Base-by-base conservation (phyloP, 2,797 vertebrate species). In the Lutjanus campechanus region DNA sequence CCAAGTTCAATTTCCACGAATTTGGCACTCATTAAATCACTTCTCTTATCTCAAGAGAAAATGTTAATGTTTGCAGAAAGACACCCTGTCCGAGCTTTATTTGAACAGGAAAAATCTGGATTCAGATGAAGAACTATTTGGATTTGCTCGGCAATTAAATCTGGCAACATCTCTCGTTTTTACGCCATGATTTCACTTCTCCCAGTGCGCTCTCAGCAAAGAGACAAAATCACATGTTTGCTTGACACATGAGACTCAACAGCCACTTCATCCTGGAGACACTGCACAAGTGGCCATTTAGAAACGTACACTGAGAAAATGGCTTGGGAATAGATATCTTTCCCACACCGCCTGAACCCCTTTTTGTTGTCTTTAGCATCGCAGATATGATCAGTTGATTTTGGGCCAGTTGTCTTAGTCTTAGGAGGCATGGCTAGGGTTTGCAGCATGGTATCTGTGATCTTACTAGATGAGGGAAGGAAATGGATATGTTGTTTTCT, bases 401-500 rank as follows among this genome's bases (percentile, higher is more conserved):
- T 79, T 69, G 65, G 73, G 79, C 82, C 76, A 63, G 87, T 88
- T 80, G 58, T 91, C 72, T 77, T 69, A 78, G 85, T 89, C 85
- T 89, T 82, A 76, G 79, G 69, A 86, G 82, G 83, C 77, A 75
- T 43, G 55, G 83, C 62, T 56, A 1, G 62, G 67, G 82, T 86
- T 79, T 90, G 65, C 75, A 71, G 67, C 81, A 1, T 20, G 56
- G 58, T 86, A 89, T 90, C 82, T 80, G 64, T 16, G 88, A 85
- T 90, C 85, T 76, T 15, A 50, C 64, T 25, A 61, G 83, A 80
- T 69, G 79, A 84, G 80, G 78, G 60, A 70, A 84, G 76, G 79
- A 91, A 92, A 93, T 78, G 64, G 90, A 94, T 89, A 85, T 22
- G 83, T 49, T 93, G 86, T 93, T 90, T 85, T 91, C 81, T 87